A percentile compares a stretch with the other conserved stretches of the same genome.
Conservation (phyloP, 2,888 invertebrate genomes). For the Patella depressa region DNA sequence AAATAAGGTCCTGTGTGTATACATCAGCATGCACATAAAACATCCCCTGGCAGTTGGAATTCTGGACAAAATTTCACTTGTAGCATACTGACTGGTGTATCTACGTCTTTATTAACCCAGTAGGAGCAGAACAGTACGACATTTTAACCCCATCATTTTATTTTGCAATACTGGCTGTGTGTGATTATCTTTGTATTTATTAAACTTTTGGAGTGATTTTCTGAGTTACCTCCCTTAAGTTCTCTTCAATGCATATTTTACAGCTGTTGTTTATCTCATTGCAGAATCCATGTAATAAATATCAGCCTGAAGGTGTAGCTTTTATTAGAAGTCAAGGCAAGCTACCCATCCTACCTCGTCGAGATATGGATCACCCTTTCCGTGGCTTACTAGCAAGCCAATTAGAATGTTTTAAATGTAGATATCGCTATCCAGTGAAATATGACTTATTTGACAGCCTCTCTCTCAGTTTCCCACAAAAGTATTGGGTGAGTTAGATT, state of each 20-base stretch:
- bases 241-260: neutral
- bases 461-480: conserved; percentile 77
- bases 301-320: conserved; percentile 49
- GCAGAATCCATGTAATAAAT: conserved; percentile 47
- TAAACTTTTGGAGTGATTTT: no score
- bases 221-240: no score
- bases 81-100: no score
- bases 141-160: no score
- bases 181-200: no score
- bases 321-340: conserved; percentile 48
- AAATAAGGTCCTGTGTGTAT: no score
- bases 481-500: conserved; percentile 51
- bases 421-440: conserved; percentile 85
- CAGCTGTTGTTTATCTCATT: conserved; percentile 3
- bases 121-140: no score
- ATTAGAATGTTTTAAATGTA: conserved; percentile 82
- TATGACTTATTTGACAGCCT: conserved; percentile 94
- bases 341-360: conserved; percentile 56
- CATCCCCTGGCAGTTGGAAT: no score
- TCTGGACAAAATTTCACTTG: no score
- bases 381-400: conserved; percentile 84
- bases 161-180: no score
- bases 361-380: conserved; percentile 77
- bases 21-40: no score
- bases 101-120: no score